A percentile compares a stretch with the other conserved stretches of the same genome.
phyloP scores from a whole-genome alignment of 2,797 vertebrate genomes.

The Choloepus didactylus region DNA sequence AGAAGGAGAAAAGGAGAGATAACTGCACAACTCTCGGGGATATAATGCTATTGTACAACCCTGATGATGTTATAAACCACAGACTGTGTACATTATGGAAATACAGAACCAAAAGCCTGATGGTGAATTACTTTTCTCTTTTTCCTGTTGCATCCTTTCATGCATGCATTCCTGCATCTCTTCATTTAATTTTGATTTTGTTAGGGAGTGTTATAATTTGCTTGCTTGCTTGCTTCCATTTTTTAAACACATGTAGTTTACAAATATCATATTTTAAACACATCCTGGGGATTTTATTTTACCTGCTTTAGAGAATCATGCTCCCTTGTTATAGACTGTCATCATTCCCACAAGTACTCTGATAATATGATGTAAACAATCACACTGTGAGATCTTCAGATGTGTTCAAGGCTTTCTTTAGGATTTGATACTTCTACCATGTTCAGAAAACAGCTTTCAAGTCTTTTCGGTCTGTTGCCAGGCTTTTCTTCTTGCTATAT shows the following conservation, averaged over 20 bases:
- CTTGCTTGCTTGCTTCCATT: neutral
- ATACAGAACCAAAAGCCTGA: slow-evolving; percentile 28
- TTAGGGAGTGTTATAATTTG: neutral
- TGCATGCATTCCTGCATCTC: neutral
- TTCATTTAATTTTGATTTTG: slow-evolving; percentile 51
- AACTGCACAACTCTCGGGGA: slow-evolving; percentile 49
- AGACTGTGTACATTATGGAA: slow-evolving; percentile 40
- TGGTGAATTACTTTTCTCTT: neutral
- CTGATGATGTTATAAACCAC: slow-evolving; percentile 69
- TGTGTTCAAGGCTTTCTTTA: neutral
- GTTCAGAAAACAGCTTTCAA: neutral
- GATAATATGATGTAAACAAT: neutral
- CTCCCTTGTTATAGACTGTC: neutral
- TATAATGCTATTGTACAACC: slow-evolving; percentile 54
- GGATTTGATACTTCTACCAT: neutral
- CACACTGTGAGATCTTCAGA: neutral
- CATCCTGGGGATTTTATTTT: slow-evolving; percentile 23
- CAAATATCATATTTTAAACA: neutral
- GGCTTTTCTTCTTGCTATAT: neutral
- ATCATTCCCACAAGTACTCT: neutral
- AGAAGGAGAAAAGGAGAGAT: slow-evolving; percentile 73
- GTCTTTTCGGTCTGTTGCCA: neutral
- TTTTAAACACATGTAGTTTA: slow-evolving; percentile 21
- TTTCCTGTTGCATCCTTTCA: neutral
- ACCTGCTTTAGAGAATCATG: neutral